Evolutionary conservation across 2,888 invertebrate genomes (phyloP), one percentile per base, ranked within the genome.

Genomic region (Caradrina kadenii): DNA sequence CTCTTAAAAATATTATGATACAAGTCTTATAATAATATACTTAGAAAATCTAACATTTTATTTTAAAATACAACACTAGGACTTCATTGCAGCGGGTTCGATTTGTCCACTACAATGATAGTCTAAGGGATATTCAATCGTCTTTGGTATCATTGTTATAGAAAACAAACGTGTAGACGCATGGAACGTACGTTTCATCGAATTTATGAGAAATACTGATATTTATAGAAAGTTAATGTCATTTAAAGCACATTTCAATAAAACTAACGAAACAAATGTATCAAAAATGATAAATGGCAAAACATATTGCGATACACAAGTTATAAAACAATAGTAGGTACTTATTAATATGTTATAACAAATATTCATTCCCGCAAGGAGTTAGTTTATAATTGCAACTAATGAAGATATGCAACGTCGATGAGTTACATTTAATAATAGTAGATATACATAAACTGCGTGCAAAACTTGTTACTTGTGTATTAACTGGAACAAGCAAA

Each of bases 101-200:
- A 87, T 79, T 69, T 52, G 62, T 79, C 87, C 91, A 87, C 90
- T 88, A 87, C 90, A 88, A 88, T 86, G 88, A 88, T 86, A 92
- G 90, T 87, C 91, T 92, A 91, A 88, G 92, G 93, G 95, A 95
- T 95, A 95, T 94, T 95, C 95, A 93, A 95, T 92, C 92, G 92
- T 96, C 96, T 96, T 96, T 96, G 96, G 96, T 96, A 96, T 96
- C 90, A 94, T 92, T 92, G 92, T 93, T 93, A 93, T 89, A 93
- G 90, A 93, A 92, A 93, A 92, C 88, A 90, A 88, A 84, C 88
- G 76, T 87, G 87, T 89, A 87, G 87, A 92, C 87, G 87, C 84
- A 84, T 79, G 87, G 87, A 87, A 88, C 90, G 88, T 91, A 90
- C 90, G 69, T 78, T 80, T 76, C 65, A 82, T 80, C 72, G 76